Evolutionary conservation across 2,888 invertebrate species (phyloP).

Genomic region (Elysia crispata): DNA sequence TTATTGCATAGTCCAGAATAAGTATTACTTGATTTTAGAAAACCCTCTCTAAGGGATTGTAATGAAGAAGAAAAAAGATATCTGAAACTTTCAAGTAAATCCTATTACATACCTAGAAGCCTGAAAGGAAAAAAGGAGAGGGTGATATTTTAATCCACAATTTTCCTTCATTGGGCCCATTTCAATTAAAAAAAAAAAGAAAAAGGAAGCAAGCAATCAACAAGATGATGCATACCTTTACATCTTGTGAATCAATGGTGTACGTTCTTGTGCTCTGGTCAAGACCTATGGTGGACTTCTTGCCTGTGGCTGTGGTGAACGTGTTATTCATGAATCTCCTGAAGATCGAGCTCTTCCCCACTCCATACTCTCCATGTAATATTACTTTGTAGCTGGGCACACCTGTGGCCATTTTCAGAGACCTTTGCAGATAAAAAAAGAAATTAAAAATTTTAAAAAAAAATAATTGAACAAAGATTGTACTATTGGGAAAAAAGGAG

Average conservation of each 20-base stretch:
- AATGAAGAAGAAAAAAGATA: too few relatives aligned
- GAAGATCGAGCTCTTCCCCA: conserved; percentile 95
- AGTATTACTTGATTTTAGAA: too few relatives aligned
- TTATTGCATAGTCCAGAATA: too few relatives aligned
- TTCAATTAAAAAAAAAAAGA: too few relatives aligned
- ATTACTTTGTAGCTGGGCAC: conserved; percentile 85
- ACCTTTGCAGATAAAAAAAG: conserved; percentile 38
- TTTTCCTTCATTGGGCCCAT: too few relatives aligned
- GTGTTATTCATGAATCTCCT: conserved; percentile 92
- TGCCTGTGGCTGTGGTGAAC: conserved; percentile 89
- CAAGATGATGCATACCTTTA: conserved; percentile 82
- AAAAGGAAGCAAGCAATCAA: too few relatives aligned
- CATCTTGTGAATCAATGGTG: conserved; percentile 85
- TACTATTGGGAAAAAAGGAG: not conserved
- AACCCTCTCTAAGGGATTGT: too few relatives aligned
- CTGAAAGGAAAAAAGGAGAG: too few relatives aligned
- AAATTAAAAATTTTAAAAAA: not conserved
- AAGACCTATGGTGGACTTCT: conserved; percentile 90
- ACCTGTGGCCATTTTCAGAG: conserved; percentile 70
- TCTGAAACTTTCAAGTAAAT: too few relatives aligned
- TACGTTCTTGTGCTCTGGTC: conserved; percentile 93
- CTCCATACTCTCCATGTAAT: conserved; percentile 95
- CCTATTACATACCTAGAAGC: too few relatives aligned
- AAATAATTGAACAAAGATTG: conserved; percentile 1
- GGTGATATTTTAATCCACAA: too few relatives aligned